phyloP scores from a whole-genome alignment of 2,797 vertebrate species.

The Ptychadena robeensis region DNA sequence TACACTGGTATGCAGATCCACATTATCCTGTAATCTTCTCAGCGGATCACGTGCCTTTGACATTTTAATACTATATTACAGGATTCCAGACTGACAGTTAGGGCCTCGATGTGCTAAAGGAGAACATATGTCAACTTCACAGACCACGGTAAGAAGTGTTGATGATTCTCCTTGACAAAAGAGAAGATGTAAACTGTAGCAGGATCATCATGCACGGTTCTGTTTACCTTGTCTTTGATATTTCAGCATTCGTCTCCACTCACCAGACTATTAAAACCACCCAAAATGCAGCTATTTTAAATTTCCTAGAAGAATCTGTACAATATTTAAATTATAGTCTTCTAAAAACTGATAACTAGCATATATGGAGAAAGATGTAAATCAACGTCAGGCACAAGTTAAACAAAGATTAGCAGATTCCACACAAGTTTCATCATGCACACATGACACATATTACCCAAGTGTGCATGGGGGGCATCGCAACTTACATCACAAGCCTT shows the following conservation, averaged over 20 bases:
- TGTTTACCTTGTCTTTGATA: neutral
- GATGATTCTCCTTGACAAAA: neutral
- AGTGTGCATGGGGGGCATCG: too few relatives aligned
- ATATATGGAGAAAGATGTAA: too few relatives aligned
- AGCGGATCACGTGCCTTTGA: constrained; percentile 34
- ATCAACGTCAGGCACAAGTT: too few relatives aligned
- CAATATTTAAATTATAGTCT: neutral
- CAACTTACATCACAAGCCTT: too few relatives aligned
- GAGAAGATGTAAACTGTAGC: neutral
- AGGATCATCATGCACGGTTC: neutral
- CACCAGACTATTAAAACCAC: neutral
- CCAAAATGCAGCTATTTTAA: neutral
- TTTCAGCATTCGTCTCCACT: neutral
- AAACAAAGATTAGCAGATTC: too few relatives aligned
- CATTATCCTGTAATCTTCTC: constrained; percentile 27
- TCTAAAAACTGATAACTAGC: too few relatives aligned
- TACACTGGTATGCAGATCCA: constrained; percentile 6
- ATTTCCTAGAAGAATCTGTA: neutral
- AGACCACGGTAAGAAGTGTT: neutral
- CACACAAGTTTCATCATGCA: too few relatives aligned
- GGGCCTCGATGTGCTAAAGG: neutral
- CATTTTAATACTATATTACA: constrained; percentile 26
- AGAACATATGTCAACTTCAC: constrained; percentile 19
- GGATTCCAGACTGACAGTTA: constrained; percentile 32
- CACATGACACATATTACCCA: too few relatives aligned